phyloP scores from a whole-genome alignment of 2,888 invertebrate species.

The Perizoma affinitatum region DNA sequence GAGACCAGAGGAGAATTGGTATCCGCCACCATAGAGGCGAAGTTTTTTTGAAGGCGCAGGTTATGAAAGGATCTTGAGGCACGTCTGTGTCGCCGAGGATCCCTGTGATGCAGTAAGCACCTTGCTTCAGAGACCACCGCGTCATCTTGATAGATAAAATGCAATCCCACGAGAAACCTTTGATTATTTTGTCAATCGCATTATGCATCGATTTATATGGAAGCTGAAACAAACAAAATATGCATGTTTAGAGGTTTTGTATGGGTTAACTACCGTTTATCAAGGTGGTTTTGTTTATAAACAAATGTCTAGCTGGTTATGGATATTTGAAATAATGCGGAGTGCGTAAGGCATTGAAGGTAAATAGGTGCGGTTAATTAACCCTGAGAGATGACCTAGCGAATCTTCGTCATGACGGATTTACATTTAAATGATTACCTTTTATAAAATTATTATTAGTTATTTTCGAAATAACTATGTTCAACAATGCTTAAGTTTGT shows the following conservation, averaged over 20 bases:
- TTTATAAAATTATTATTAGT: not conserved
- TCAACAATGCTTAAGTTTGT: too few relatives aligned
- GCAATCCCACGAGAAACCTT: constrained; percentile 15
- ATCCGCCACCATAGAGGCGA: constrained; percentile 73
- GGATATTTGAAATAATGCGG: not conserved
- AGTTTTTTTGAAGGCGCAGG: constrained; percentile 56
- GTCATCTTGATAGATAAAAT: constrained; percentile 45
- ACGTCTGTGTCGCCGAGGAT: constrained; percentile 57
- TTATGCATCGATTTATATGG: constrained; percentile 23
- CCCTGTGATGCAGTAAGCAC: constrained; percentile 60
- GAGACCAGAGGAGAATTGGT: constrained; percentile 69
- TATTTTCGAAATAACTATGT: not conserved
- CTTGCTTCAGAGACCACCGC: constrained; percentile 55
- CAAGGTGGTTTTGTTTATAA: constrained; percentile 32
- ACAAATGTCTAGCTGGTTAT: constrained; percentile 8
- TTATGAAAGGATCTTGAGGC: constrained; percentile 58
- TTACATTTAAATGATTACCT: constrained; percentile 18
- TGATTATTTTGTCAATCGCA: constrained; percentile 35
- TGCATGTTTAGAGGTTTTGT: not conserved
- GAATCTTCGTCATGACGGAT: constrained; percentile 16
- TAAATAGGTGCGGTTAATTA: constrained; percentile 21
- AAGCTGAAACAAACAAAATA: constrained; percentile 26
- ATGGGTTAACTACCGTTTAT: not conserved
- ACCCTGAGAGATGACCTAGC: constrained; percentile 40
- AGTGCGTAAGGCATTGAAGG: constrained; percentile 13